Conservation (phyloP, 2,888 invertebrate species). For the Ennomos fuscantarius region DNA sequence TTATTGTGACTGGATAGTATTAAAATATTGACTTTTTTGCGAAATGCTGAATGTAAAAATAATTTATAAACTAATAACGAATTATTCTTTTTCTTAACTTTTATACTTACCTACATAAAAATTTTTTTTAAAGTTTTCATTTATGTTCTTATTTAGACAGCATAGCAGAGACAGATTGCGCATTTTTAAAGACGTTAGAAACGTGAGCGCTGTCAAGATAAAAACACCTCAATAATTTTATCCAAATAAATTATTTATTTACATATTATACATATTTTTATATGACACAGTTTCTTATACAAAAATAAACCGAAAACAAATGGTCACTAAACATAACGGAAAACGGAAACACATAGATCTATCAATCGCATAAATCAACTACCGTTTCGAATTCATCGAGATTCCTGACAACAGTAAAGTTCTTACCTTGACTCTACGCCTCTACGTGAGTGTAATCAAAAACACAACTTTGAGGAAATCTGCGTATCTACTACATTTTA, state of each 20-base stretch:
- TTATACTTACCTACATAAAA: too few relatives aligned
- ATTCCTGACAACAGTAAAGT: conserved; percentile 46
- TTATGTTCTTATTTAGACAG: too few relatives aligned
- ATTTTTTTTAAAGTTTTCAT: too few relatives aligned
- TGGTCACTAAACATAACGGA: conserved; percentile 17
- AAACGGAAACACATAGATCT: conserved; percentile 32
- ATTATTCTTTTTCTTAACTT: neutral
- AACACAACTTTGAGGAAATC: conserved; percentile 53
- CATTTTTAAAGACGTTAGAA: too few relatives aligned
- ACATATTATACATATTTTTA: neutral
- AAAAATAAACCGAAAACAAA: neutral
- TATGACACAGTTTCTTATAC: neutral
- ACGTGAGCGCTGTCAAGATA: too few relatives aligned
- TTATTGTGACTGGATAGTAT: too few relatives aligned
- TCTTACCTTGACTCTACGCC: conserved; percentile 54
- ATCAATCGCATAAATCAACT: conserved; percentile 39
- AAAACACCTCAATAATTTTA: too few relatives aligned
- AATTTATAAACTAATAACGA: too few relatives aligned
- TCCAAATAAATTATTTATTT: too few relatives aligned
- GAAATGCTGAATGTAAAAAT: too few relatives aligned
- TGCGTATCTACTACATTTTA: conserved; percentile 3
- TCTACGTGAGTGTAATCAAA: conserved; percentile 57
- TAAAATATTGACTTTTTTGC: too few relatives aligned
- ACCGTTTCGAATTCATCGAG: conserved; percentile 47
- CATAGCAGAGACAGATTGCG: too few relatives aligned